Conservation (phyloP, 2,113 vertebrate genomes). For the Tauraco erythrolophus region DNA sequence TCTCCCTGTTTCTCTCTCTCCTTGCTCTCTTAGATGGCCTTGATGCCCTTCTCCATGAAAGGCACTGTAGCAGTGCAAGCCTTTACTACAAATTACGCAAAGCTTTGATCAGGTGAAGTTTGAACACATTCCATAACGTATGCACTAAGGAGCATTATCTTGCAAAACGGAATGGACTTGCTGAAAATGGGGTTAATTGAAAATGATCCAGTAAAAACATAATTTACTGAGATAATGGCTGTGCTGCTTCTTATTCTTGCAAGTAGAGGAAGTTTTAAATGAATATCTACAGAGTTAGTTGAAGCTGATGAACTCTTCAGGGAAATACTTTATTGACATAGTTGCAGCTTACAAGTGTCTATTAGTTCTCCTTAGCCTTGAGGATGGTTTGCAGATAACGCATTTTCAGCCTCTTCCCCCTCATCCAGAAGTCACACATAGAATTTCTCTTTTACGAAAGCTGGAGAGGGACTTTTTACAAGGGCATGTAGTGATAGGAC, state of each 20-base stretch:
- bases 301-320: neutral
- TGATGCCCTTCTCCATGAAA: accelerated
- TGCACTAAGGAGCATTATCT: neutral
- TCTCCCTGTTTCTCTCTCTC: neutral
- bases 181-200: constrained; percentile 52
- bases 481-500: too few species aligned
- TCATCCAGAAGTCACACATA: neutral
- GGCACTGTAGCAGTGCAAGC: neutral
- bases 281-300: neutral
- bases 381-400: neutral
- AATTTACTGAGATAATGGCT: constrained; percentile 22
- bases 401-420: neutral
- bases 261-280: constrained; percentile 30
- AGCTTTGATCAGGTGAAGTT: neutral
- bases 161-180: constrained; percentile 36
- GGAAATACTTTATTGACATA: neutral
- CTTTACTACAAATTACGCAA: neutral
- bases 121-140: neutral
- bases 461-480: too few species aligned
- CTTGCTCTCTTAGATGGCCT: neutral
- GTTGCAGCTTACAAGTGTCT: neutral
- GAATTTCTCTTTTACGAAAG: neutral
- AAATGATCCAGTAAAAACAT: constrained; percentile 38
- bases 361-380: neutral
- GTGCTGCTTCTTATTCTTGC: neutral